Percentiles rank a stretch among this genome's conserved stretches.
phyloP scores from a whole-genome alignment of 1,140 invertebrate species.

The Antheraea pernyi region DNA sequence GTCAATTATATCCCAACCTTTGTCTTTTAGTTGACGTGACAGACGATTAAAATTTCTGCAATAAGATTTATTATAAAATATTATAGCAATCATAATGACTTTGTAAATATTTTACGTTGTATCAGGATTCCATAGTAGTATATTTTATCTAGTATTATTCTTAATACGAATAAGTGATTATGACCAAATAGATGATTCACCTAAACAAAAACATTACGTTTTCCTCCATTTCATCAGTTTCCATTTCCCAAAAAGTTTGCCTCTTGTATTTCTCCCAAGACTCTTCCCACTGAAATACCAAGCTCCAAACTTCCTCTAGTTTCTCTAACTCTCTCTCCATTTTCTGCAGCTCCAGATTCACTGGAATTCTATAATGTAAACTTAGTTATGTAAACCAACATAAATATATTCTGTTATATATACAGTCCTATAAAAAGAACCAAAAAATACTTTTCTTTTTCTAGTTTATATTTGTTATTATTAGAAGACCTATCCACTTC shows the following conservation, averaged over 20 bases:
- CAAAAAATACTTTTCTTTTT: too few relatives aligned
- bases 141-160: neutral
- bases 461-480: too few relatives aligned
- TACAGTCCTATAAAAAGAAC: too few relatives aligned
- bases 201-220: constrained; percentile 82
- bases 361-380: constrained; percentile 71
- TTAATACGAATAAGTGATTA: neutral
- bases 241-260: constrained; percentile 86
- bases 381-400: too few relatives aligned
- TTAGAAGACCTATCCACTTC: too few relatives aligned
- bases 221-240: constrained; percentile 86
- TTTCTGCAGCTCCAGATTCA: constrained; percentile 84
- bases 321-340: constrained; percentile 86
- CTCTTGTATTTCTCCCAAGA: constrained; percentile 88
- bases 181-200: constrained; percentile 29
- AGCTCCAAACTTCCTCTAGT: constrained; percentile 87
- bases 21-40: constrained; percentile 85
- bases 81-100: too few relatives aligned
- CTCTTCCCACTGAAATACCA: constrained; percentile 88
- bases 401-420: too few relatives aligned
- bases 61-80: too few relatives aligned
- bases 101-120: neutral
- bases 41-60: constrained; percentile 86
- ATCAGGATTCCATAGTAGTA: too few relatives aligned
- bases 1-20: constrained; percentile 90